Evolutionary conservation across 1,140 invertebrate genomes (phyloP).

Genomic region (Catajapyx aquilonaris): DNA sequence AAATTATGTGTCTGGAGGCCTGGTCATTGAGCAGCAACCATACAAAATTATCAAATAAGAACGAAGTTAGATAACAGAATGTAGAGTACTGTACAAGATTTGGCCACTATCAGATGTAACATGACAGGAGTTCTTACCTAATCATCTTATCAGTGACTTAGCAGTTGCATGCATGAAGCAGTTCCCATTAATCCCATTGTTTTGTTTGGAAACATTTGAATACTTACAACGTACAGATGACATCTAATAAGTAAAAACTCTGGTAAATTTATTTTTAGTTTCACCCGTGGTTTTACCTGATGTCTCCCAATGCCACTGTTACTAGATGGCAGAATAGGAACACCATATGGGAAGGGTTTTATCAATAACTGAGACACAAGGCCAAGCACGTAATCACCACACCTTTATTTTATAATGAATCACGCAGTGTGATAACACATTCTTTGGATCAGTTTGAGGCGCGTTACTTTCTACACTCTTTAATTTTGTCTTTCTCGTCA

Average conservation of each 20-base stretch:
- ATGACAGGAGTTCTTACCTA: too few relatives aligned
- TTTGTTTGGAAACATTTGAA: too few relatives aligned
- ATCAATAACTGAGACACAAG: neutral
- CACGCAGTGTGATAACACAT: conserved; percentile 1
- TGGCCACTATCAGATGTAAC: too few relatives aligned
- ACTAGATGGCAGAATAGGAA: neutral
- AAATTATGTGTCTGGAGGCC: too few relatives aligned
- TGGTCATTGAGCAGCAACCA: too few relatives aligned
- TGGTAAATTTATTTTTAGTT: neutral
- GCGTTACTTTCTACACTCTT: too few relatives aligned
- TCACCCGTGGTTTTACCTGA: neutral
- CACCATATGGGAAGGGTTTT: neutral
- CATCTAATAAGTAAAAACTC: neutral
- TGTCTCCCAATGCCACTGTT: neutral
- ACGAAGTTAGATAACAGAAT: too few relatives aligned
- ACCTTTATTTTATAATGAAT: conserved; percentile 2
- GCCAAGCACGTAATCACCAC: conserved; percentile 2
- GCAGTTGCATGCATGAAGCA: too few relatives aligned
- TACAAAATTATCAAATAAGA: too few relatives aligned
- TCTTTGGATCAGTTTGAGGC: conserved; percentile 7
- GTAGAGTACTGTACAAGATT: too few relatives aligned
- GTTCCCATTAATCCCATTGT: too few relatives aligned
- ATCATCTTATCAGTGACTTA: too few relatives aligned
- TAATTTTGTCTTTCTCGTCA: neutral
- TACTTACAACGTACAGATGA: neutral